These are phyloP conservation scores for Caenorhabditis sp. DNA, from an alignment of 2,888 invertebrate species.

Conservation along the genomic window DNA sequence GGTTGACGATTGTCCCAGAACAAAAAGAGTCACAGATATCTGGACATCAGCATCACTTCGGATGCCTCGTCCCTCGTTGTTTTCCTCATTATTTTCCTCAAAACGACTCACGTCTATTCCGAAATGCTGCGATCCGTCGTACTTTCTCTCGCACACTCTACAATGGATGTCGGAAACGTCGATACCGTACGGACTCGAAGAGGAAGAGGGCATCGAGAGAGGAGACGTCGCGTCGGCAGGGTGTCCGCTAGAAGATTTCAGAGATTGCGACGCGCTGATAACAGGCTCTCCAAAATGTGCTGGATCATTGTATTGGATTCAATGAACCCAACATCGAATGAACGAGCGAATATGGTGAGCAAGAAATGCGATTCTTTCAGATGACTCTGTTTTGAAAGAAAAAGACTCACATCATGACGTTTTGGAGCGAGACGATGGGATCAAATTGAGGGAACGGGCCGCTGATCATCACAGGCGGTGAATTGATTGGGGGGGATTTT, in stretches of 20 bases:
- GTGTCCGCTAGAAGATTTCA: conserved; percentile 29
- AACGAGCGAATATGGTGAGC: no score
- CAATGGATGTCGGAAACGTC: conserved; percentile 35
- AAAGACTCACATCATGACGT: conserved; percentile 33
- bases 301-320: conserved; percentile 1
- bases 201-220: conserved; percentile 29
- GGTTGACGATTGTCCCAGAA: no score
- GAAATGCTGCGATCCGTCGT: conserved; percentile 59
- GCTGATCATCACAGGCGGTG: conserved; percentile 52
- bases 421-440: conserved; percentile 12
- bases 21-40: no score
- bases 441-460: conserved; percentile 40
- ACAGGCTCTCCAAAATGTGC: not conserved
- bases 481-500: conserved; percentile 13
- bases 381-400: not conserved
- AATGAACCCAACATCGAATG: no score
- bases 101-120: conserved; percentile 49
- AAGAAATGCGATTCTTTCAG: no score
- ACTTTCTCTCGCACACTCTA: conserved; percentile 49
- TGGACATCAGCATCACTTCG: conserved; percentile 38
- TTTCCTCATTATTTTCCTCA: not conserved
- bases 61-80: not conserved
- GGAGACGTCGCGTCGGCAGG: conserved; percentile 31
- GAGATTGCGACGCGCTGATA: not conserved
- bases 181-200: conserved; percentile 17